Conservation (phyloP, 2,797 vertebrate species). For the Echeneis naucrates region DNA sequence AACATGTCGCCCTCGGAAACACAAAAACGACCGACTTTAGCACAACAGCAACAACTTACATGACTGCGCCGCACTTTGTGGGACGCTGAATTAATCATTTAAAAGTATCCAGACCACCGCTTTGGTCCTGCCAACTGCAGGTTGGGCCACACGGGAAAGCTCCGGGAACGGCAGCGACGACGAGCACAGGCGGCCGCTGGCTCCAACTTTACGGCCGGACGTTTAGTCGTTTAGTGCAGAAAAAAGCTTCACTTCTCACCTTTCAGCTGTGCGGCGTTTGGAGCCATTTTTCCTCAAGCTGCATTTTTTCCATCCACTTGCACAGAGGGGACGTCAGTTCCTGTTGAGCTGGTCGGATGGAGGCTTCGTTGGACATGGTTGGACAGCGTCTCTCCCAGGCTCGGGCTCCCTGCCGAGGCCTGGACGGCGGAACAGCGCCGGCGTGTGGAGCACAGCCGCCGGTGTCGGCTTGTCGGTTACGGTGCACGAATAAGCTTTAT, state of each 20-base stretch:
- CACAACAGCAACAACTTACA: not conserved
- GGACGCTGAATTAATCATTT: conserved; percentile 62
- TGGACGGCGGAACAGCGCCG: conserved; percentile 34
- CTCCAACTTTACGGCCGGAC: conserved; percentile 40
- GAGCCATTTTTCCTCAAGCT: conserved; percentile 84
- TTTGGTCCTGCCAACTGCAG: conserved; percentile 53
- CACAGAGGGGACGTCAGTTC: conserved; percentile 85
- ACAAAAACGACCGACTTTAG: not conserved
- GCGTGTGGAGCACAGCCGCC: not conserved
- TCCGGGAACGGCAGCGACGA: not conserved
- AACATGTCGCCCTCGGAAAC: not conserved
- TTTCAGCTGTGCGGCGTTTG: conserved; percentile 79
- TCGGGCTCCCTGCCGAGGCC: not conserved
- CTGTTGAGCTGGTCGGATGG: conserved; percentile 73
- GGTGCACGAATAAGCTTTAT: no score
- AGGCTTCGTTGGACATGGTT: conserved; percentile 40
- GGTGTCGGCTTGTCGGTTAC: no score
- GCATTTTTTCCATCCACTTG: conserved; percentile 81
- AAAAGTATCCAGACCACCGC: conserved; percentile 63
- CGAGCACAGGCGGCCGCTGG: not conserved
- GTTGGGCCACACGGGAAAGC: conserved; percentile 13
- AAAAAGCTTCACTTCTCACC: conserved; percentile 67
- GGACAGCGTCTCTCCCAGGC: conserved; percentile 13
- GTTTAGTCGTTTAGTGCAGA: conserved; percentile 12
- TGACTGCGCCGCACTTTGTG: conserved; percentile 16